Percentiles rank a stretch among this genome's conserved stretches.
Conservation (phyloP, 2,797 vertebrate genomes). For the Sebastolobus altivelis region DNA sequence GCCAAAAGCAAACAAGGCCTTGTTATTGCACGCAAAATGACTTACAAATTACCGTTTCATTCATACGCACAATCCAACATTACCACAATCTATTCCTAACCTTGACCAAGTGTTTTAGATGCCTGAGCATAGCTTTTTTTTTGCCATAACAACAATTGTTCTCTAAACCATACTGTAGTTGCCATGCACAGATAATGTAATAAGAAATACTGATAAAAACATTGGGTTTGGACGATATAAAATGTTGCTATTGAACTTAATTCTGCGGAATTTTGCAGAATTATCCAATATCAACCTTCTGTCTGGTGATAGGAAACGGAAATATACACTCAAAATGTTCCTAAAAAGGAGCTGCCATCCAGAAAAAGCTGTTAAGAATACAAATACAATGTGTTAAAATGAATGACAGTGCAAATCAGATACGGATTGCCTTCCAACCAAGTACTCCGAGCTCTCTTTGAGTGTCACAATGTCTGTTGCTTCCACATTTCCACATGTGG, state of each 20-base stretch:
- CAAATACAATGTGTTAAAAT: neutral
- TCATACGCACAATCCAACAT: too few species aligned
- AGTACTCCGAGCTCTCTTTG: neutral
- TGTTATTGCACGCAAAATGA: too few species aligned
- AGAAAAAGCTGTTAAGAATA: neutral
- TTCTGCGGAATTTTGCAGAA: neutral
- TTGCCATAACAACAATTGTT: neutral
- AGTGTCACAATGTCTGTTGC: conserved; percentile 9
- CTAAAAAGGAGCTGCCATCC: neutral
- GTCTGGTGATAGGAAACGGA: neutral
- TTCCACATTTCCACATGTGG: conserved; percentile 40
- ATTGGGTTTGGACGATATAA: neutral
- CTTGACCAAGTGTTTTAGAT: neutral
- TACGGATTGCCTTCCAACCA: conserved; percentile 3
- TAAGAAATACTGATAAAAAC: neutral
- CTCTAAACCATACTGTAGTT: neutral
- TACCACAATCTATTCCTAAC: too few species aligned
- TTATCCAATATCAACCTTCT: neutral
- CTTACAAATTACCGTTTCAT: too few species aligned
- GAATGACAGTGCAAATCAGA: conserved; percentile 19
- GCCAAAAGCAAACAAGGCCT: too few species aligned
- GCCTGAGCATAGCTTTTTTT: neutral
- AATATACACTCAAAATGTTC: neutral
- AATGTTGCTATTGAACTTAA: neutral
- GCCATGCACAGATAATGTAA: neutral